Conservation (phyloP, 2,888 invertebrate genomes). For the Cancer borealis region DNA sequence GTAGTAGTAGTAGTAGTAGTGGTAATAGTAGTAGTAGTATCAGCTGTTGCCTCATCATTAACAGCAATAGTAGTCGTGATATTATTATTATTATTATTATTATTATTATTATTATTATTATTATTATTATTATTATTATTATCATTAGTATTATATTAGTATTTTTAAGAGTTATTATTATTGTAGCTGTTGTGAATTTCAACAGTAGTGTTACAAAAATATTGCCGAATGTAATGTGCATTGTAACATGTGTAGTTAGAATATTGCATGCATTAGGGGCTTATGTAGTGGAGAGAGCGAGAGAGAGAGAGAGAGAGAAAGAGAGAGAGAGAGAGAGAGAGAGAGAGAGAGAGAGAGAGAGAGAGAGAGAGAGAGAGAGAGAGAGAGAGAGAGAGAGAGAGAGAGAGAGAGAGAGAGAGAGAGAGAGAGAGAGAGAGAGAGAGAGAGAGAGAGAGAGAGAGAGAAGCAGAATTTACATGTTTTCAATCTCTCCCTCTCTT, state of each 20-base stretch:
- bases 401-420: slow-evolving; percentile 36
- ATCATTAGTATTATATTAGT: neutral
- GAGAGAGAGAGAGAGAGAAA: neutral
- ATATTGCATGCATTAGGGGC: neutral
- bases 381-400: slow-evolving; percentile 33
- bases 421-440: neutral
- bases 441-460: neutral
- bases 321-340: neutral
- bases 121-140: neutral
- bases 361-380: slow-evolving; percentile 7
- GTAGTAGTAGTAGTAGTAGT: neutral
- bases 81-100: neutral
- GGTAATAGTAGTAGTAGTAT: neutral
- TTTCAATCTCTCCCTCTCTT: neutral
- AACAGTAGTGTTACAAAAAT: neutral
- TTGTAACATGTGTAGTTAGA: neutral
- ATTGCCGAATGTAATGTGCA: neutral
- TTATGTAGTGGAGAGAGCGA: neutral
- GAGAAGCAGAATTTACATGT: neutral
- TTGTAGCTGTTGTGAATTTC: neutral
- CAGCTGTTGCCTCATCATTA: neutral
- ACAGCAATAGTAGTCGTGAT: neutral
- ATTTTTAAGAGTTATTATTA: neutral
- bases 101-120: neutral
- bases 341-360: slow-evolving; percentile 42